Evolutionary conservation across 2,113 vertebrate genomes (phyloP).

Genomic region (Grus americana): DNA sequence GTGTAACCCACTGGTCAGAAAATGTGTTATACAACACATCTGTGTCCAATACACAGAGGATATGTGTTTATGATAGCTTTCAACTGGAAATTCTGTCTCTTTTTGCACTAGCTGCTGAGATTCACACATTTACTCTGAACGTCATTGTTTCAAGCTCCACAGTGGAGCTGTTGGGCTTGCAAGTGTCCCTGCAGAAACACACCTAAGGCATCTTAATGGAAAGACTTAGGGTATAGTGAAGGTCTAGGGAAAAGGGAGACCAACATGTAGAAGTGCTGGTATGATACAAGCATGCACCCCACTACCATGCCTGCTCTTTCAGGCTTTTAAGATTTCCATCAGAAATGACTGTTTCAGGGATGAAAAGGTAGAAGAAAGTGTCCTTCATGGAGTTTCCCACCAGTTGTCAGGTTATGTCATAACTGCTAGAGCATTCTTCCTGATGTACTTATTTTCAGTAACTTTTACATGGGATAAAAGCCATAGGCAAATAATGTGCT

Average conservation of each 20-base stretch:
- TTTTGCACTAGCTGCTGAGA: neutral
- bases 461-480: neutral
- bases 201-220: neutral
- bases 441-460: neutral
- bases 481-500: neutral
- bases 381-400: neutral
- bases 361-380: neutral
- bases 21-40: neutral
- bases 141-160: neutral
- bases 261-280: neutral
- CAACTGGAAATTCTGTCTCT: neutral
- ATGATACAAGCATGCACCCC: neutral
- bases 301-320: neutral
- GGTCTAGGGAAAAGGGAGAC: neutral
- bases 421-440: neutral
- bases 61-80: neutral
- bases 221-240: neutral
- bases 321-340: neutral
- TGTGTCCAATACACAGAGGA: neutral
- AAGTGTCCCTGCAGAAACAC: neutral
- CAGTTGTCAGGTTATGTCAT: neutral
- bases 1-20: neutral
- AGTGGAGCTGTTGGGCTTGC: neutral
- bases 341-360: neutral
- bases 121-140: neutral